Conservation (phyloP, 2,113 vertebrate genomes). For the Glareola pratincola region DNA sequence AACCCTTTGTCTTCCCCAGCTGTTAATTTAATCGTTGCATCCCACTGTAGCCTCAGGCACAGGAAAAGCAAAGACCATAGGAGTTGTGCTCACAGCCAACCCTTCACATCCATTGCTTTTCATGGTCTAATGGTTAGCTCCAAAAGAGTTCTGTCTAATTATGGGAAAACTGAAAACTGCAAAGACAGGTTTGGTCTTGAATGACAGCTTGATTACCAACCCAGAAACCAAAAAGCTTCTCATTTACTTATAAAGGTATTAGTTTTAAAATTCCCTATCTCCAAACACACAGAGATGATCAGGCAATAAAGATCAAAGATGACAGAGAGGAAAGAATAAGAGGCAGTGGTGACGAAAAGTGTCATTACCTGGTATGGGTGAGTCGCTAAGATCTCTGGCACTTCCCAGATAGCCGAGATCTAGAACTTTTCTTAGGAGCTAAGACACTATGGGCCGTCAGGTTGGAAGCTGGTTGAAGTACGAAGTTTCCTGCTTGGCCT, state of each 20-base stretch:
- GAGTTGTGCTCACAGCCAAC: not conserved
- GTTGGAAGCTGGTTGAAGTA: not conserved
- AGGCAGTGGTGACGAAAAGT: not conserved
- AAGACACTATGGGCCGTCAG: not conserved
- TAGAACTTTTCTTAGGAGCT: not conserved
- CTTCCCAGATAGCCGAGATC: not conserved
- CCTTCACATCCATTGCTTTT: not conserved
- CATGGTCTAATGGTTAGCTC: not conserved
- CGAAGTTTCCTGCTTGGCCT: not conserved
- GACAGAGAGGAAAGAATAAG: not conserved
- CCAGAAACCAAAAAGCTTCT: not conserved
- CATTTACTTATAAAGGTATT: not conserved
- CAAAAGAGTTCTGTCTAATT: not conserved
- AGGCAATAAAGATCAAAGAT: not conserved
- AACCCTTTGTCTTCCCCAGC: not conserved
- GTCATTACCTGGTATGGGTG: not conserved
- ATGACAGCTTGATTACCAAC: not conserved
- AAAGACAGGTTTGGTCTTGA: not conserved
- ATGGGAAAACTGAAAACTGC: not conserved
- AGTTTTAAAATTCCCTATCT: not conserved
- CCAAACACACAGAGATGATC: not conserved
- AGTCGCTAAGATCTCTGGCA: not conserved
- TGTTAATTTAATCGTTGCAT: not conserved
- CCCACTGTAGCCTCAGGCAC: not conserved
- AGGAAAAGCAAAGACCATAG: not conserved